phyloP scores from a whole-genome alignment of 2,113 vertebrate species.

The Cricetomys ansorgei region DNA sequence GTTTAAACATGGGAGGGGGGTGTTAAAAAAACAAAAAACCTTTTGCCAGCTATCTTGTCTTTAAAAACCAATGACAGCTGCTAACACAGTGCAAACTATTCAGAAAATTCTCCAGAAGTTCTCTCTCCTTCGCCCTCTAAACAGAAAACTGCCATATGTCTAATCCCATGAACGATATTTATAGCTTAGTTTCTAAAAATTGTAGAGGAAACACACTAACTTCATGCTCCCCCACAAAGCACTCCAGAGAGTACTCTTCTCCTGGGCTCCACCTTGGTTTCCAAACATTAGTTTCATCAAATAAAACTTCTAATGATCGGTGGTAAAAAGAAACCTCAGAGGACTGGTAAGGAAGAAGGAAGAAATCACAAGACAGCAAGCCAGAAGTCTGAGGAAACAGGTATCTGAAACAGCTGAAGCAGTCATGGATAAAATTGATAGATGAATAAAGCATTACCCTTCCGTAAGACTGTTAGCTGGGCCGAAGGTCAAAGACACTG shows the following conservation, averaged over 20 bases:
- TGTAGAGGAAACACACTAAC: not conserved
- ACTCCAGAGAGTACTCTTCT: not conserved
- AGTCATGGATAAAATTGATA: conserved; percentile 54
- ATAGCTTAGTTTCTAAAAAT: conserved; percentile 2
- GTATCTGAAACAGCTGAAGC: not conserved
- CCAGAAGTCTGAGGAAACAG: not conserved
- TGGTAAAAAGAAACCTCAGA: not conserved
- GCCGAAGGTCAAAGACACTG: not conserved
- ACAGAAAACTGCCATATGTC: not conserved
- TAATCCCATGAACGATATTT: not conserved
- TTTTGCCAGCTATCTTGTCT: not conserved
- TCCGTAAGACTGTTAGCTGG: conserved; percentile 22
- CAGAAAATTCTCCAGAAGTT: not conserved
- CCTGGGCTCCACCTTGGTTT: not conserved
- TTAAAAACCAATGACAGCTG: not conserved
- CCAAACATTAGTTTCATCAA: conserved; percentile 5
- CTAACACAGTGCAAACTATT: not conserved
- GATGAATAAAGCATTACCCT: conserved; percentile 13
- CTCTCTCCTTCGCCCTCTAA: too few relatives aligned
- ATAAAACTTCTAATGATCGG: conserved; percentile 21
- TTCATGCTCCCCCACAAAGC: not conserved
- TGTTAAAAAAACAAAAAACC: not conserved
- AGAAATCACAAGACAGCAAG: not conserved
- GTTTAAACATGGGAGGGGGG: not conserved
- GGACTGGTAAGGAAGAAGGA: not conserved